A percentile compares a stretch with the other conserved stretches of the same genome.
Evolutionary conservation across 1,140 invertebrate species (phyloP).

Genomic region (Antheraea pernyi): DNA sequence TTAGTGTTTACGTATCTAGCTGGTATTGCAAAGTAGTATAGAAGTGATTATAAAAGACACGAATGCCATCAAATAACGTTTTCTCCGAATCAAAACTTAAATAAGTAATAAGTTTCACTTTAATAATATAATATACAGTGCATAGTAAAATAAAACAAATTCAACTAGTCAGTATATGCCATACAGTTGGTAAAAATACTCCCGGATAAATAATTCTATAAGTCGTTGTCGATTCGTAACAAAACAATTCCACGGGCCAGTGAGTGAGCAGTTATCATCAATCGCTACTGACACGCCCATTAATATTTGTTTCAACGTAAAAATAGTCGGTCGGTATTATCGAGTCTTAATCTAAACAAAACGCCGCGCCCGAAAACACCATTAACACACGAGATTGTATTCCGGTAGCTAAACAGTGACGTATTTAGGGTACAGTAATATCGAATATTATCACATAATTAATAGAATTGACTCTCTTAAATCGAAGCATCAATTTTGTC

Average conservation of each 20-base stretch:
- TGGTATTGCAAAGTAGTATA: no score
- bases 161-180: no score
- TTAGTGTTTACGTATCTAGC: no score
- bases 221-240: neutral
- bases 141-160: no score
- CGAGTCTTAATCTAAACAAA: slow-evolving; percentile 26
- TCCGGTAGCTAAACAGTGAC: neutral
- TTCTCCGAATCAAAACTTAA: no score
- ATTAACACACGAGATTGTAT: slow-evolving; percentile 16
- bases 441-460: neutral
- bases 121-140: no score
- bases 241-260: neutral
- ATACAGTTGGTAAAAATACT: neutral
- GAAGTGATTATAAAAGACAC: no score
- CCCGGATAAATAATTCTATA: neutral
- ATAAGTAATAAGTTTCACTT: no score
- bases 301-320: slow-evolving; percentile 15
- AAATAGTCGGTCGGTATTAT: slow-evolving; percentile 12
- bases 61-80: no score
- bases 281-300: slow-evolving; percentile 7
- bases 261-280: slow-evolving; percentile 4
- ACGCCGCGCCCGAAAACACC: slow-evolving; percentile 18
- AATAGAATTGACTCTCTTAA: no score
- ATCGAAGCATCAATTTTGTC: no score
- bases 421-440: neutral